These are phyloP conservation scores for Nymphalis io DNA, from an alignment of 1,140 invertebrate species.

Conservation along the genomic window DNA sequence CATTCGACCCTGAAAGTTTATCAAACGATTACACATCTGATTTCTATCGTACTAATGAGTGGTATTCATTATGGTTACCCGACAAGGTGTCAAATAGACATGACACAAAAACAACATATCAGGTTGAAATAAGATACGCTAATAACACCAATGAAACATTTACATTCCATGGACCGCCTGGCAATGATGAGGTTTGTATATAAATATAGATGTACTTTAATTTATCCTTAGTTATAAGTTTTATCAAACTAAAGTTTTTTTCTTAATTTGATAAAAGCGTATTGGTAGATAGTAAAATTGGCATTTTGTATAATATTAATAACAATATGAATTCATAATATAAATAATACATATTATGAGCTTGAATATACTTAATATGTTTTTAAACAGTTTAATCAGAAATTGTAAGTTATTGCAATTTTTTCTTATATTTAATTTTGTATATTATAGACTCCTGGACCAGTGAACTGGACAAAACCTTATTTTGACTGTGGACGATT, in stretches of 20 bases:
- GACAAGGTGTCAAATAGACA: conserved; percentile 90
- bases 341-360: too few species aligned
- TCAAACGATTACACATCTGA: conserved; percentile 95
- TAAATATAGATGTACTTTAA: neutral
- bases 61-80: conserved; percentile 94
- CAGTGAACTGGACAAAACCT: conserved; percentile 95
- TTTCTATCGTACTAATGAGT: conserved; percentile 95
- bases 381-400: too few species aligned
- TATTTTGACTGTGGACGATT: conserved; percentile 98
- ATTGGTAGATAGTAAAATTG: too few species aligned
- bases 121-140: conserved; percentile 94
- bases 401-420: too few species aligned
- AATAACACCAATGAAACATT: conserved; percentile 98
- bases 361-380: too few species aligned
- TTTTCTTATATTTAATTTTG: neutral
- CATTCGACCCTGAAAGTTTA: conserved; percentile 86
- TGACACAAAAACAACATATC: conserved; percentile 96
- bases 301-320: too few species aligned
- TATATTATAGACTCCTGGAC: conserved; percentile 84
- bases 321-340: too few species aligned
- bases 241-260: too few species aligned
- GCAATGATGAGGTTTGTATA: conserved; percentile 87
- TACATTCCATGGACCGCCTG: conserved; percentile 96
- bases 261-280: too few species aligned
- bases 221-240: too few species aligned